Base-by-base conservation (phyloP, 2,797 vertebrate genomes). In the Enteromius anoplus region DNA sequence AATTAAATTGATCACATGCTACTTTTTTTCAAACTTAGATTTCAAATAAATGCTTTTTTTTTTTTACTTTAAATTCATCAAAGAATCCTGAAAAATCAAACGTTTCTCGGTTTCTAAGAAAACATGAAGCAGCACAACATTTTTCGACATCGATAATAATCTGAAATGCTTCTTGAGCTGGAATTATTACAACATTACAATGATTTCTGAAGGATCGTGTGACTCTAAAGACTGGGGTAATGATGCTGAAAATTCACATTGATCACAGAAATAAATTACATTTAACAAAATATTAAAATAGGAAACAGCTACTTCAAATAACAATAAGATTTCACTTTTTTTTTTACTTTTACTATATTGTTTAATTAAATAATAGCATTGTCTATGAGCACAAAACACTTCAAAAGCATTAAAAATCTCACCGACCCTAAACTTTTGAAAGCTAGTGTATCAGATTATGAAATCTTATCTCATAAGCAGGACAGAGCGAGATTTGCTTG, bases 401-500 rank as follows among this genome's bases (percentile, higher is more conserved):
- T n/a, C 34, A 53, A 72, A 51, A 51, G 17, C 47, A 72, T 72
- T 7, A 21, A 34, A 71, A 21, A 51, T 32, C 26, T 6, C 19
- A 32, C 29, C 17, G 1, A 73, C 7, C 5, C 26, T 6, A 51
- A 29, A 29, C 42, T 45, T 42, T 15, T n/a, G 40, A 69, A 69
- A 23, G 66, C 40, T 29, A 14, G 69, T 29, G 23, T 71, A 17
- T 26, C 69, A 53, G 53, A 73, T 73, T 7, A 73, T 72, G 45
- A 51, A 1, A 2, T 51, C 47, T 49, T 1, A 2, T 51, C 47
- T 49, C 12, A 51, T 21, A 12, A 34, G 71, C 10, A 53, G 32
- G 60, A 45, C 11, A 37, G 19, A 66, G 17, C 11, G 40, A 47
- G 17, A 68, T 37, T 53, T 53, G 62, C 77, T 53, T 26, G 45